These are phyloP conservation scores for Nysson spinosus DNA, from an alignment of 2,888 invertebrate species.

Conservation along the genomic window DNA sequence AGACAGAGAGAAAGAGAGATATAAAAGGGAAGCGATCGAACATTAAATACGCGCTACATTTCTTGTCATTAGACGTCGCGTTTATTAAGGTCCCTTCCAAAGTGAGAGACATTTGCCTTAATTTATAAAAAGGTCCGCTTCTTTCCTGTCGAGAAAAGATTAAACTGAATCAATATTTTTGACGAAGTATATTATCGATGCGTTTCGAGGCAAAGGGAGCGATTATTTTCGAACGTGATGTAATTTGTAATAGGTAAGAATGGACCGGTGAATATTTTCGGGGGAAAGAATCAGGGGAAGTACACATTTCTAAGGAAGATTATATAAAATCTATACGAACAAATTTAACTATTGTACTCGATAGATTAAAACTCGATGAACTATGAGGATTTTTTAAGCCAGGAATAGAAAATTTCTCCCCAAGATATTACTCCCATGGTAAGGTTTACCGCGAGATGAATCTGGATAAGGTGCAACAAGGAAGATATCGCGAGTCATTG, in stretches of 20 bases:
- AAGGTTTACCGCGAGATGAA: conserved; percentile 31
- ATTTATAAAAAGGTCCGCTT: conserved; percentile 38
- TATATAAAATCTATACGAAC: too few species aligned
- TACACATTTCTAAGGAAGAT: too few species aligned
- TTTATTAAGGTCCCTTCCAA: conserved; percentile 30
- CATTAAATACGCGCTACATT: conserved; percentile 24
- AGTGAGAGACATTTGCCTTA: conserved; percentile 37
- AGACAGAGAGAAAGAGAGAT: too few species aligned
- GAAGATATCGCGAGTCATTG: conserved; percentile 10
- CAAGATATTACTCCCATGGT: conserved; percentile 28
- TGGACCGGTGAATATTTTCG: conserved; percentile 40
- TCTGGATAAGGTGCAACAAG: conserved; percentile 40
- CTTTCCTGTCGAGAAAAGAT: conserved; percentile 21
- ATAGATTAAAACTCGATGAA: too few species aligned
- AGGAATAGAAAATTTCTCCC: conserved; percentile 25
- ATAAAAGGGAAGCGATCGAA: neutral
- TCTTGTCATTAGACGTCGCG: conserved; percentile 22
- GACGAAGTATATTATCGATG: conserved; percentile 17
- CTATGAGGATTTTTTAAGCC: conserved; percentile 2
- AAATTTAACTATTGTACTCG: too few species aligned
- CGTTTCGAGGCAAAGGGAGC: conserved; percentile 30
- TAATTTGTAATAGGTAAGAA: conserved; percentile 28
- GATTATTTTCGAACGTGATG: conserved; percentile 38
- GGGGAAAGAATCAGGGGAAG: too few species aligned
- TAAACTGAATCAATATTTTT: conserved; percentile 26